These are phyloP conservation scores for Centroberyx gerrardi DNA, from an alignment of 2,797 vertebrate genomes.

Conservation along the genomic window DNA sequence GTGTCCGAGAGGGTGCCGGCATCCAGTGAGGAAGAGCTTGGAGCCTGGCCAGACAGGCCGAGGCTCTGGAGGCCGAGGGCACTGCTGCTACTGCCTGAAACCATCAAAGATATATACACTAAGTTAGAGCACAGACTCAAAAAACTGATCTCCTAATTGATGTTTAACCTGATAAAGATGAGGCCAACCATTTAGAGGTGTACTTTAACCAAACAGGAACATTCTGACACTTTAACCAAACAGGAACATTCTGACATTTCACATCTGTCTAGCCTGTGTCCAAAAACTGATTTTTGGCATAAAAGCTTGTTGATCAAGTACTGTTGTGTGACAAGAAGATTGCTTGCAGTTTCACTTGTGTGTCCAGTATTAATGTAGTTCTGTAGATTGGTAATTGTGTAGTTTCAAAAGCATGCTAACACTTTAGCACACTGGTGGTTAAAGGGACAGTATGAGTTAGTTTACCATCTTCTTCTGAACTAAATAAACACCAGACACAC, in stretches of 20 bases:
- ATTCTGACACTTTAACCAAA: neutral
- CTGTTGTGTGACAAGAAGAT: too few relatives aligned
- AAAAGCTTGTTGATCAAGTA: too few relatives aligned
- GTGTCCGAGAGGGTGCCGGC: conserved; percentile 98
- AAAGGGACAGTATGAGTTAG: too few relatives aligned
- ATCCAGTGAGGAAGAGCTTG: conserved; percentile 98
- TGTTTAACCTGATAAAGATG: neutral
- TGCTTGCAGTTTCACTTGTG: neutral
- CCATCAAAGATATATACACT: conserved; percentile 35
- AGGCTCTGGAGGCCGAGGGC: conserved; percentile 98
- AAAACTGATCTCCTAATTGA: neutral
- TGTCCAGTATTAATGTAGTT: neutral
- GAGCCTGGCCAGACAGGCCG: conserved; percentile 97
- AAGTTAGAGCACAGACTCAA: conserved; percentile 5
- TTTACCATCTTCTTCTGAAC: too few relatives aligned
- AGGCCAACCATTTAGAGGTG: neutral
- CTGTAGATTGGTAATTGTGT: too few relatives aligned
- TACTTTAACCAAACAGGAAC: neutral
- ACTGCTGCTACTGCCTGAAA: conserved; percentile 97
- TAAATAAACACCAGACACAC: neutral
- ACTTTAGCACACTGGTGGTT: too few relatives aligned
- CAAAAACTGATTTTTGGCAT: too few relatives aligned
- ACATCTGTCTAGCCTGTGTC: too few relatives aligned
- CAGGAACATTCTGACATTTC: neutral
- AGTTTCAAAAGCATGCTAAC: too few relatives aligned